Conservation (phyloP, 92 coral and sea anemone species). For the Paragorgia papillata region DNA sequence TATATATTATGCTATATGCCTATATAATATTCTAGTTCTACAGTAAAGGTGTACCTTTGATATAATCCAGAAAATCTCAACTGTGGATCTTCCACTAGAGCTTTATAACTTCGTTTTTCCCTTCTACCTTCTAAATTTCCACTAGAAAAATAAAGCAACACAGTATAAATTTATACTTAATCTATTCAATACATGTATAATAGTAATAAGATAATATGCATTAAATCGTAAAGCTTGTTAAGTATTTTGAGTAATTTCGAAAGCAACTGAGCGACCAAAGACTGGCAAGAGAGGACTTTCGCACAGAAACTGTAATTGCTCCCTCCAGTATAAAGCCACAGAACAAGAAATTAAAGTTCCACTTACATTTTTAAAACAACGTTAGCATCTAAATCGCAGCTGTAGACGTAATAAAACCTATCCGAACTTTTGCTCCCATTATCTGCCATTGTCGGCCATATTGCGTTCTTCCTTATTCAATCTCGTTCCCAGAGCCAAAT, state of each 20-base stretch:
- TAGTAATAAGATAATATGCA: too few species aligned
- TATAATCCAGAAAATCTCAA: slow-evolving; percentile 92
- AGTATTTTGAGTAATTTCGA: too few species aligned
- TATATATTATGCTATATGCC: too few species aligned
- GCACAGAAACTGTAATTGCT: too few species aligned
- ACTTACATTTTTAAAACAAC: slow-evolving; percentile 96
- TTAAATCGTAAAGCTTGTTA: too few species aligned
- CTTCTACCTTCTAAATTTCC: slow-evolving; percentile 97
- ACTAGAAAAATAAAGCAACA: slow-evolving; percentile 54
- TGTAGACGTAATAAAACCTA: slow-evolving; percentile 87
- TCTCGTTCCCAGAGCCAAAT: too few species aligned
- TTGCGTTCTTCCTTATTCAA: background rate
- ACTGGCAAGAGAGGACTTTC: too few species aligned
- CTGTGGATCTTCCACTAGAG: slow-evolving; percentile 86
- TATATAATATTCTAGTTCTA: too few species aligned
- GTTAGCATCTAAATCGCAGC: slow-evolving; percentile 93
- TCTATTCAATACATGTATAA: too few species aligned
- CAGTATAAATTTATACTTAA: too few species aligned
- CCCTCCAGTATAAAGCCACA: background rate
- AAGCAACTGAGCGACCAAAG: too few species aligned
- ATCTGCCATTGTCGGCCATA: slow-evolving; percentile 21
- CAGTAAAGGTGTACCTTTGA: slow-evolving; percentile 69
- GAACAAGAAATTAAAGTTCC: background rate
- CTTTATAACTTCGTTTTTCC: slow-evolving; percentile 79
- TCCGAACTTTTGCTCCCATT: slow-evolving; percentile 41